Base-by-base conservation (phyloP, 2,113 vertebrate genomes). In the Catharus fuscescens region DNA sequence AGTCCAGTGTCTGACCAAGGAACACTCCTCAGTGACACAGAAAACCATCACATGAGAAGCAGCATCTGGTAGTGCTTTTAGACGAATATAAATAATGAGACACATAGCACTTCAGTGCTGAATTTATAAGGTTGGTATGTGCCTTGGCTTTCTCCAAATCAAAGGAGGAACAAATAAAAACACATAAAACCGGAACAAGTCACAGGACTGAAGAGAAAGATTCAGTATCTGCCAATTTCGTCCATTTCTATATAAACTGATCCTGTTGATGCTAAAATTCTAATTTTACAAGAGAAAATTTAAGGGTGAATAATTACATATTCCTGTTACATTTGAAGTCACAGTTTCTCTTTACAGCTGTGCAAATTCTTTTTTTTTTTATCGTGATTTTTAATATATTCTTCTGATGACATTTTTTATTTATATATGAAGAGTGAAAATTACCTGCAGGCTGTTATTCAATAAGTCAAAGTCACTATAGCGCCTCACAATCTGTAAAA, bases 391-490 rank as follows among this genome's bases (percentile, higher is more conserved):
- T 47, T 71, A 88, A 95, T 59, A 32, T 9, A 50, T 38, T n/a
- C 29, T 82, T 82, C 44, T 59, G 76, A 52, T 44, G 3, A 54
- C 16, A 54, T 54, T 80, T 90, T 79, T 17, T 45, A 76, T 76
- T 74, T 29, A 62, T 77, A 29, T 53, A 96, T 44, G 31, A 66
- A 47, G 54, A 62, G 54, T 32, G 31, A 87, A 84, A 92, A 98
- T 99, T 98, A 99, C 99, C 99, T 99, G 98, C 92, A 99, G 97
- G 96, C 97, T 99, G 96, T 97, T 99, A 97, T 99, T 99, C 67
- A 99, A 98, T 93, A 98, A 97, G 73, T 99, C 99, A 79, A 99
- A 99, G 98, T 99, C 99, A 81, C 99, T 99, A 96, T 99, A 99
- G 96, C 99, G 98, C 73, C 99, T 98, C 80, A 99, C 98, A 88